phyloP scores from a whole-genome alignment of 2,797 vertebrate genomes.

The Otolemur crassicaudatus region DNA sequence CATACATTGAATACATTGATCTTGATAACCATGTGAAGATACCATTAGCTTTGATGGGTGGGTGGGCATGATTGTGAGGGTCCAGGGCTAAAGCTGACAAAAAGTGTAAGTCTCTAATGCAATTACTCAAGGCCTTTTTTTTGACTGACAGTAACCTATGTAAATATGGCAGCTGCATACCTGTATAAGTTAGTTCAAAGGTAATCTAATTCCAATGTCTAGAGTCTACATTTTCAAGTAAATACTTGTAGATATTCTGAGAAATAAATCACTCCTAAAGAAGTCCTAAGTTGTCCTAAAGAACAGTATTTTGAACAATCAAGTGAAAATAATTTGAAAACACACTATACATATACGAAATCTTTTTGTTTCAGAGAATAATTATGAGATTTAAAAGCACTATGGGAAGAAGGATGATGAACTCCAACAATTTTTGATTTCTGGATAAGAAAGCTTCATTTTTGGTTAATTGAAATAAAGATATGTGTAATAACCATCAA shows the following conservation, averaged over 20 bases:
- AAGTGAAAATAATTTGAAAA: constrained; percentile 22
- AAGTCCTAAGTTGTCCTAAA: not conserved
- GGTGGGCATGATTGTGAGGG: not conserved
- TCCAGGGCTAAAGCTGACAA: not conserved
- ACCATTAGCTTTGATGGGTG: not conserved
- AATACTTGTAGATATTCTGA: not conserved
- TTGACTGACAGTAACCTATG: not conserved
- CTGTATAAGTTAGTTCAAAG: not conserved
- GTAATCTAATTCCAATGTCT: not conserved
- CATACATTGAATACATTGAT: not conserved
- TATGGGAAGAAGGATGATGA: not conserved
- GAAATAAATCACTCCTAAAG: not conserved
- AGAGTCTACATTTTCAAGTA: not conserved
- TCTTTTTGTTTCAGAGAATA: not conserved
- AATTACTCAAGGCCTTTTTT: not conserved
- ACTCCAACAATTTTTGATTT: not conserved
- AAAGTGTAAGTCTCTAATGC: not conserved
- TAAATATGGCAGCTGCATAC: not conserved
- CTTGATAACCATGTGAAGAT: not conserved
- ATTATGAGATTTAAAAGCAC: not conserved
- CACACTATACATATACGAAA: not conserved
- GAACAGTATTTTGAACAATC: constrained; percentile 24
- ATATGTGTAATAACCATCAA: not conserved
- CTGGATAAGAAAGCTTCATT: not conserved
- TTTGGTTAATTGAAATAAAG: not conserved